Percentiles rank a stretch among this genome's conserved stretches.
phyloP scores from a whole-genome alignment of 2,888 invertebrate species.

The Salticus scenicus region DNA sequence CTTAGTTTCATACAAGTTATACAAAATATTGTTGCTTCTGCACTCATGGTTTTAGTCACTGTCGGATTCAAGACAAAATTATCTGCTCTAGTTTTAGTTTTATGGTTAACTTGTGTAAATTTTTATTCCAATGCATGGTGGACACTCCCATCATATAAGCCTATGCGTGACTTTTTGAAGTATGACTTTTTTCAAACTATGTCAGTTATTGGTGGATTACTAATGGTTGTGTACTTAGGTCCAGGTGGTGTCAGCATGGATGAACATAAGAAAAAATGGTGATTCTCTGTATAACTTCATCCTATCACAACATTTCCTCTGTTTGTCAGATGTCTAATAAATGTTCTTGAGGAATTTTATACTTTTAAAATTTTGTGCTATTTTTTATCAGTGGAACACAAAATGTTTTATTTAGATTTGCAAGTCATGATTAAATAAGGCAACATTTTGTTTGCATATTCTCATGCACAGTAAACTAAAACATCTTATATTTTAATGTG shows the following conservation, averaged over 20 bases:
- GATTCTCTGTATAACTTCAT: conserved; percentile 24
- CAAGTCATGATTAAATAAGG: too few species aligned
- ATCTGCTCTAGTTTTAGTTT: conserved; percentile 93
- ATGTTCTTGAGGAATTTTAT: conserved; percentile 60
- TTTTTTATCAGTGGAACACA: not conserved
- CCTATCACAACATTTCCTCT: conserved; percentile 19
- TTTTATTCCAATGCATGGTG: conserved; percentile 99
- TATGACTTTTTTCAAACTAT: conserved; percentile 99
- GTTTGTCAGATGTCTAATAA: conserved; percentile 44
- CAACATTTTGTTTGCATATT: not conserved
- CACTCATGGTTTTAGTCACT: conserved; percentile 95
- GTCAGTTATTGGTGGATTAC: conserved; percentile 97
- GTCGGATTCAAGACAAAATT: conserved; percentile 99
- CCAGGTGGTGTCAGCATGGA: conserved; percentile 99
- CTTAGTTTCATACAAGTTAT: conserved; percentile 85
- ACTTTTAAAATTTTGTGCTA: conserved; percentile 45
- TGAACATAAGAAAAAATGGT: conserved; percentile 99
- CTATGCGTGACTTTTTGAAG: conserved; percentile 98
- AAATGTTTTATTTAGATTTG: not conserved
- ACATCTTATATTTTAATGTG: too few species aligned
- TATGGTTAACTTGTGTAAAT: conserved; percentile 89
- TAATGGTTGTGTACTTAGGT: conserved; percentile 98
- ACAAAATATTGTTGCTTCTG: conserved; percentile 93
- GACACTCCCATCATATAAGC: conserved; percentile 94
- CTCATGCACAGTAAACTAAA: not conserved